phyloP scores from a whole-genome alignment of 2,797 vertebrate genomes.

The Clangula hyemalis region DNA sequence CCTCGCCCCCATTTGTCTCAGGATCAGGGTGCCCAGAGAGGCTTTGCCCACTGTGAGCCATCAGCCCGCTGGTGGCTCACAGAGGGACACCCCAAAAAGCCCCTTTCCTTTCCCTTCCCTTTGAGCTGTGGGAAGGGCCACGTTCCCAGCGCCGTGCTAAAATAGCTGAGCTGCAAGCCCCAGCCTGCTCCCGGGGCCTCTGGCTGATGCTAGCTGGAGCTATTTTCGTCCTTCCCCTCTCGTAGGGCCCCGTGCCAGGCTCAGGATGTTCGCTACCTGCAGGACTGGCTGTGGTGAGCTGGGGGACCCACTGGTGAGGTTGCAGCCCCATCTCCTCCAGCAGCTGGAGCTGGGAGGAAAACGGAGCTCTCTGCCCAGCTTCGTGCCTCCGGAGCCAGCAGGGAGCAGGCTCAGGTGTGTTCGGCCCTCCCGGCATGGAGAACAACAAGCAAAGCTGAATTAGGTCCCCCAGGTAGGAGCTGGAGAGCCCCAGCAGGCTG shows the following conservation, averaged over 20 bases:
- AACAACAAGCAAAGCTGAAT: background rate
- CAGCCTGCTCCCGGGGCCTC: background rate
- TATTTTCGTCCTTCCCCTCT: background rate
- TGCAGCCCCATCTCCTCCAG: background rate
- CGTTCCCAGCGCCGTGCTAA: accelerated
- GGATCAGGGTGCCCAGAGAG: no score
- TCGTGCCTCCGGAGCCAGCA: accelerated
- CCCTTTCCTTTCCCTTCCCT: background rate
- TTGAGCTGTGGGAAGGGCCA: accelerated
- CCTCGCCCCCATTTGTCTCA: no score
- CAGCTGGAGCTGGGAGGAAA: background rate
- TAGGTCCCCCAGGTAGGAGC: no score
- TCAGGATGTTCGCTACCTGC: background rate
- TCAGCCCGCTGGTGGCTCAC: background rate
- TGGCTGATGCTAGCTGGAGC: background rate
- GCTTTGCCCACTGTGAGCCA: no score
- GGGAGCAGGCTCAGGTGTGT: background rate
- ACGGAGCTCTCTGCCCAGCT: background rate
- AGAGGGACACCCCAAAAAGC: background rate
- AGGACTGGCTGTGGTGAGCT: background rate
- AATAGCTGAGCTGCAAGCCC: background rate
- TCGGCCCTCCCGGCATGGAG: accelerated
- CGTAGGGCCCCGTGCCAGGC: background rate
- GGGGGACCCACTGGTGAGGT: background rate
- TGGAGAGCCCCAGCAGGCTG: background rate